Evolutionary conservation across 2,113 vertebrate species (phyloP).

Genomic region (Gracilinanus agilis): DNA sequence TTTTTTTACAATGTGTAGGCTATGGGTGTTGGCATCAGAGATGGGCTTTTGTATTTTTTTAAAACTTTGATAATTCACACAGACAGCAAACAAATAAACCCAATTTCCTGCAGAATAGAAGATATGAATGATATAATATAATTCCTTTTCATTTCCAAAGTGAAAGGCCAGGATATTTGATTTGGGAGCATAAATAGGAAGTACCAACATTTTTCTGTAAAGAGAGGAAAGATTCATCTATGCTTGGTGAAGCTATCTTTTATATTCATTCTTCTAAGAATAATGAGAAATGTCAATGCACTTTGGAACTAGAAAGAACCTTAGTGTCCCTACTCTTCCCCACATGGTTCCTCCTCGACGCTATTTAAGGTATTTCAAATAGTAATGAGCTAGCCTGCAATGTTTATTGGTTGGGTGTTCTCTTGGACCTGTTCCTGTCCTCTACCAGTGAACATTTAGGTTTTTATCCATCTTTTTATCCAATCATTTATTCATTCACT

Average conservation of each 20-base stretch:
- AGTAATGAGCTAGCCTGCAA: neutral
- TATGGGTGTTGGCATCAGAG: neutral
- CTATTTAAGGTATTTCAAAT: neutral
- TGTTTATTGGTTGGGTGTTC: neutral
- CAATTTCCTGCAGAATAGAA: slow-evolving; percentile 51
- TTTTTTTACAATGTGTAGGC: slow-evolving; percentile 17
- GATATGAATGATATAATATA: slow-evolving; percentile 7
- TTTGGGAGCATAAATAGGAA: neutral
- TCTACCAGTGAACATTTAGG: neutral
- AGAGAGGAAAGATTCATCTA: no score
- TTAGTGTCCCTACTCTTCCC: neutral
- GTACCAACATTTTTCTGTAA: neutral
- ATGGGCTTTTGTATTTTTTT: neutral
- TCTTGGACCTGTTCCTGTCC: neutral
- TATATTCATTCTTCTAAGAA: neutral
- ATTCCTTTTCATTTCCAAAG: slow-evolving; percentile 27
- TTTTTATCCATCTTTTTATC: neutral
- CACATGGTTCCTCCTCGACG: neutral
- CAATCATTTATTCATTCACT: neutral
- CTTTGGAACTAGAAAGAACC: neutral
- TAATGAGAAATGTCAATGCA: neutral
- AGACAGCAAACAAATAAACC: slow-evolving; percentile 47
- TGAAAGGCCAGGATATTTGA: slow-evolving; percentile 34
- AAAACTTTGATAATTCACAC: neutral
- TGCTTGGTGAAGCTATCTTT: neutral